phyloP scores from a whole-genome alignment of 2,888 invertebrate species.

The Agriopis aurantiaria region DNA sequence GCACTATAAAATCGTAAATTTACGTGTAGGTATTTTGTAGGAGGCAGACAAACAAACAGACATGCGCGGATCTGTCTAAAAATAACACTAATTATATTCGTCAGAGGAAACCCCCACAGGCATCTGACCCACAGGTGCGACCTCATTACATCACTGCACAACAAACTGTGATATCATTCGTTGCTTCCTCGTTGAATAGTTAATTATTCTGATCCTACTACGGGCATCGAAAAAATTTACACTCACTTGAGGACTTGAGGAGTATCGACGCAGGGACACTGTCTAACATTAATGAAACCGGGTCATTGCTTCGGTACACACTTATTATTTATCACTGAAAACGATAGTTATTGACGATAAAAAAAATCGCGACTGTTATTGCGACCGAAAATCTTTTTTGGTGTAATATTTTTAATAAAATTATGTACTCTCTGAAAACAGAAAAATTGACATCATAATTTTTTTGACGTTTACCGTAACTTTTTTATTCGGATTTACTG shows the following conservation, averaged over 20 bases:
- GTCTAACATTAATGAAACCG: conserved; percentile 46
- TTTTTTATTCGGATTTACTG: conserved; percentile 39
- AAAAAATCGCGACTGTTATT: conserved; percentile 51
- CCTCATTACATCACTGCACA: conserved; percentile 54
- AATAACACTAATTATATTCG: conserved; percentile 66
- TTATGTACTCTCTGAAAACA: conserved; percentile 51
- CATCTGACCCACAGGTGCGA: conserved; percentile 2
- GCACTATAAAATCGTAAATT: not conserved
- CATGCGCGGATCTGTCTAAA: conserved; percentile 69
- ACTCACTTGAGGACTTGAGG: conserved; percentile 47
- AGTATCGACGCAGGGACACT: conserved; percentile 42
- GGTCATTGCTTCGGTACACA: conserved; percentile 48
- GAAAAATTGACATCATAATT: conserved; percentile 55
- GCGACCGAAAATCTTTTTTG: conserved; percentile 53
- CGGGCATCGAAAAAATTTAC: conserved; percentile 45
- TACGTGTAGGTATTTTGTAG: conserved; percentile 29
- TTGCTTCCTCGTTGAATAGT: conserved; percentile 67
- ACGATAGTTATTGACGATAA: conserved; percentile 48
- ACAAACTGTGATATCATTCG: conserved; percentile 79
- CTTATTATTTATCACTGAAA: conserved; percentile 37
- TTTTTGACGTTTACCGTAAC: conserved; percentile 57
- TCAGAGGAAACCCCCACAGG: conserved; percentile 34
- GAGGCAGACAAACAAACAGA: conserved; percentile 68
- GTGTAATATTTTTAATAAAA: conserved; percentile 66
- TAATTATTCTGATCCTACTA: conserved; percentile 57